phyloP scores from a whole-genome alignment of 2,888 invertebrate genomes.

The Hydrotaea diabolus region DNA sequence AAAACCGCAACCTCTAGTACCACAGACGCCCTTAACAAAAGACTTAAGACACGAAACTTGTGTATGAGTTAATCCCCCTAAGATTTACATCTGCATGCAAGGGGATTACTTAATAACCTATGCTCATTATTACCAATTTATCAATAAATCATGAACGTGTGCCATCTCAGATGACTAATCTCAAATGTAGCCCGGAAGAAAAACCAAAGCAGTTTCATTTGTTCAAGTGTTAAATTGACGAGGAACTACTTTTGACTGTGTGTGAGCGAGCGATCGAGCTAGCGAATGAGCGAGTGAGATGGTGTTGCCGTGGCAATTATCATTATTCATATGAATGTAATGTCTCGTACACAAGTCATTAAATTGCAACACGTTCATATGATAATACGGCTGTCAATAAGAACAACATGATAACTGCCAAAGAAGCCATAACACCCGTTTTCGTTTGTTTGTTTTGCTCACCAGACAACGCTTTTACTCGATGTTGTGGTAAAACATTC shows the following conservation, averaged over 20 bases:
- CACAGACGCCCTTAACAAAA: too few species aligned
- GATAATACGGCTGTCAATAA: constrained; percentile 73
- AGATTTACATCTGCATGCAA: background rate
- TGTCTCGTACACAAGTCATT: constrained; percentile 70
- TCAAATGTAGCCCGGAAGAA: background rate
- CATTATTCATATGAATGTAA: constrained; percentile 62
- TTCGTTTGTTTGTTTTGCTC: constrained; percentile 35
- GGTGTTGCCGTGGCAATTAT: constrained; percentile 31
- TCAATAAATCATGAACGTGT: background rate
- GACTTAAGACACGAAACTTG: constrained; percentile 15
- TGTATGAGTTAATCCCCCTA: background rate
- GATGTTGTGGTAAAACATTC: constrained; percentile 59
- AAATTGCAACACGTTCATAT: constrained; percentile 73
- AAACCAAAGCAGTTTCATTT: background rate
- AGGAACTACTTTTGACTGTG: too few species aligned
- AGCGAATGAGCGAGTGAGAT: background rate
- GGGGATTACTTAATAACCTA: too few species aligned
- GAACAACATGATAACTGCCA: constrained; percentile 68
- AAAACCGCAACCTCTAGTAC: too few species aligned
- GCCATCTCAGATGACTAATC: background rate
- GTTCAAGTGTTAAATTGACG: constrained; percentile 31
- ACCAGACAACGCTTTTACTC: constrained; percentile 52
- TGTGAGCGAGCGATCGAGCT: background rate
- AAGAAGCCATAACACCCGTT: constrained; percentile 63
- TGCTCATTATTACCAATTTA: background rate